phyloP scores from a whole-genome alignment of 2,888 invertebrate genomes.

The Cheiracanthium punctorium region DNA sequence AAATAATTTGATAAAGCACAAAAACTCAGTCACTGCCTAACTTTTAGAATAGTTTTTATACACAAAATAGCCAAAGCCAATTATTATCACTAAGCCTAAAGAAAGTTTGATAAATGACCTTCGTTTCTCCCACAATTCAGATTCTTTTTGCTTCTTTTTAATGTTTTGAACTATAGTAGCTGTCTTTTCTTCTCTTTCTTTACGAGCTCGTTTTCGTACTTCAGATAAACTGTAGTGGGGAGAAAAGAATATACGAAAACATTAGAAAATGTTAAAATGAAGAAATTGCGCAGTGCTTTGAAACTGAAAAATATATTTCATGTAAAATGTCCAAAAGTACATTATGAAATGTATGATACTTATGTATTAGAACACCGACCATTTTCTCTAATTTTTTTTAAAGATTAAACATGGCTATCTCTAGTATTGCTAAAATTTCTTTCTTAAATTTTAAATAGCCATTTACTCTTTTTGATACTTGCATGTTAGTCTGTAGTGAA shows the following conservation, averaged over 20 bases:
- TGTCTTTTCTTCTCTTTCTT: conserved; percentile 70
- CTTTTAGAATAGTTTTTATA: conserved; percentile 70
- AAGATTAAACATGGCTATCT: too few relatives aligned
- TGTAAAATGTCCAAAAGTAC: too few relatives aligned
- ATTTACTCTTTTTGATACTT: too few relatives aligned
- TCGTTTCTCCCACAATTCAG: conserved; percentile 70
- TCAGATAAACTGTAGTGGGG: conserved; percentile 68
- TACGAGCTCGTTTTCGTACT: conserved; percentile 69
- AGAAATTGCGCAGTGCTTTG: too few relatives aligned
- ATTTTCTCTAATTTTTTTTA: too few relatives aligned
- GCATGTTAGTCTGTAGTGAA: too few relatives aligned
- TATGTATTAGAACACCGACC: too few relatives aligned
- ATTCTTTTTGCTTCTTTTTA: conserved; percentile 69
- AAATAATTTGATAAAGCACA: conserved; percentile 42
- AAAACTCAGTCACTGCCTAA: conserved; percentile 30
- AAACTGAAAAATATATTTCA: too few relatives aligned
- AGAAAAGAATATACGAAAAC: not conserved
- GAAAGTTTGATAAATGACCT: conserved; percentile 71
- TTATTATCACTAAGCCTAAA: conserved; percentile 70
- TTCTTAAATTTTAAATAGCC: too few relatives aligned
- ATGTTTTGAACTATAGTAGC: conserved; percentile 69
- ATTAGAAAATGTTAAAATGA: not conserved
- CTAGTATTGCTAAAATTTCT: too few relatives aligned
- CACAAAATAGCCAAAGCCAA: conserved; percentile 71
- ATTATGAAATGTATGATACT: too few relatives aligned